These are phyloP conservation scores for Hypomecis atomaria DNA, from an alignment of 2,888 invertebrate genomes.

Conservation along the genomic window DNA sequence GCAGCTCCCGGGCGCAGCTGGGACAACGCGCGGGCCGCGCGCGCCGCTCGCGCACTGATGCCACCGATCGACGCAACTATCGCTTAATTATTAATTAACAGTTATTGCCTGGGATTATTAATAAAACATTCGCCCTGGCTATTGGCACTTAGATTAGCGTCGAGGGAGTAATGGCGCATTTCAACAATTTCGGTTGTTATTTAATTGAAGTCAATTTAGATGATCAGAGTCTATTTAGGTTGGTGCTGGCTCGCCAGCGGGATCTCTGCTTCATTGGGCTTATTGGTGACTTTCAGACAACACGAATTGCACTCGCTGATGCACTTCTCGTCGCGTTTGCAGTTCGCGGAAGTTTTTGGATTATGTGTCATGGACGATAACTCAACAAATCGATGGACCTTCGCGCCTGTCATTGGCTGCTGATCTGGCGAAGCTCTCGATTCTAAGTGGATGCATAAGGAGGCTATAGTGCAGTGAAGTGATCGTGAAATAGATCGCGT, in stretches of 20 bases:
- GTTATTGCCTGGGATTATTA: slow-evolving; percentile 79
- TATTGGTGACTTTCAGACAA: slow-evolving; percentile 85
- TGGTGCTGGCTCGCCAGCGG: slow-evolving; percentile 84
- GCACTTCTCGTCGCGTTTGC: slow-evolving; percentile 78
- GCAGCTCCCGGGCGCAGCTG: slow-evolving; percentile 5
- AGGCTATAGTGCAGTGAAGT: slow-evolving; percentile 30
- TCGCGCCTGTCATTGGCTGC: background rate
- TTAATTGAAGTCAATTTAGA: slow-evolving; percentile 86
- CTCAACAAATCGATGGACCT: background rate
- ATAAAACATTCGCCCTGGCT: slow-evolving; percentile 83
- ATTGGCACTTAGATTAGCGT: slow-evolving; percentile 84
- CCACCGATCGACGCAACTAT: slow-evolving; percentile 62
- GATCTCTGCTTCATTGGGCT: slow-evolving; percentile 85
- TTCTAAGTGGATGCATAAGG: slow-evolving; percentile 16
- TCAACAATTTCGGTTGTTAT: slow-evolving; percentile 85
- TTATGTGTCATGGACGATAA: slow-evolving; percentile 55
- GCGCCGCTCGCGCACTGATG: slow-evolving; percentile 64
- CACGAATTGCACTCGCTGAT: slow-evolving; percentile 84
- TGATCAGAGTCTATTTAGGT: slow-evolving; percentile 85
- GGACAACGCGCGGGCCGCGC: slow-evolving; percentile 40
- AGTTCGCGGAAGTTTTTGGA: slow-evolving; percentile 54
- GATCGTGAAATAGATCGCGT: slow-evolving; percentile 36
- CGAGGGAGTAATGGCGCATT: slow-evolving; percentile 85
- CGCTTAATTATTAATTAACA: slow-evolving; percentile 82
- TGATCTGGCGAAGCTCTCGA: slow-evolving; percentile 26